These are phyloP conservation scores for Stigmatopora nigra DNA, from an alignment of 2,113 vertebrate species.

Conservation along the genomic window DNA sequence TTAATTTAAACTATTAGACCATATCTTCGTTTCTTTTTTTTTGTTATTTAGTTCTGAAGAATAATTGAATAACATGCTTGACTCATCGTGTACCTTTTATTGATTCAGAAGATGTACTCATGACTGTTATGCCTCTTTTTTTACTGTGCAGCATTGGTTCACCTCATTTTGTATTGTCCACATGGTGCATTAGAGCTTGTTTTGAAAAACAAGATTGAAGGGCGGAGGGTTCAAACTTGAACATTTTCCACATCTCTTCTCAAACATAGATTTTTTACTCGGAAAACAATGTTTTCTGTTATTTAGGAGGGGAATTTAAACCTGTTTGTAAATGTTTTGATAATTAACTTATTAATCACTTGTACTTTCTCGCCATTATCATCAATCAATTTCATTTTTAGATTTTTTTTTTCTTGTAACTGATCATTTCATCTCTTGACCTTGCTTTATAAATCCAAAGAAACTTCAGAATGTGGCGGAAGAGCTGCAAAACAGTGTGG, in stretches of 20 bases:
- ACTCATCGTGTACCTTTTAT: background rate
- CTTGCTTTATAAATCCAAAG: background rate
- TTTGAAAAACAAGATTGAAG: slow-evolving; percentile 18
- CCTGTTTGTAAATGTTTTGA: background rate
- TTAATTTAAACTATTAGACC: background rate
- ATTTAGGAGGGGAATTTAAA: background rate
- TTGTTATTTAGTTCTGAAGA: background rate
- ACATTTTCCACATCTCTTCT: background rate
- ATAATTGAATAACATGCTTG: slow-evolving; percentile 2
- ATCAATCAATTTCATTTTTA: background rate
- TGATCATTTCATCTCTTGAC: background rate
- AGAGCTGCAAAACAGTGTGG: slow-evolving; percentile 52
- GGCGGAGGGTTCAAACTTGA: background rate
- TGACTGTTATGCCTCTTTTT: slow-evolving; percentile 1
- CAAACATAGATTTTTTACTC: background rate
- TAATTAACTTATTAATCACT: background rate
- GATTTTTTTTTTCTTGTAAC: background rate
- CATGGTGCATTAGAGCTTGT: slow-evolving; percentile 14
- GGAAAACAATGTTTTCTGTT: background rate
- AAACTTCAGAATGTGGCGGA: slow-evolving; percentile 52
- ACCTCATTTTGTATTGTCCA: slow-evolving; percentile 6
- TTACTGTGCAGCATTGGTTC: background rate
- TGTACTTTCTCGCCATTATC: background rate
- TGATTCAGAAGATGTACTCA: slow-evolving; percentile 1
- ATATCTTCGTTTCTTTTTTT: background rate